Percentiles rank a stretch among this genome's conserved stretches.
Conservation (phyloP, 2,113 vertebrate species). For the Ascaphus truei region DNA sequence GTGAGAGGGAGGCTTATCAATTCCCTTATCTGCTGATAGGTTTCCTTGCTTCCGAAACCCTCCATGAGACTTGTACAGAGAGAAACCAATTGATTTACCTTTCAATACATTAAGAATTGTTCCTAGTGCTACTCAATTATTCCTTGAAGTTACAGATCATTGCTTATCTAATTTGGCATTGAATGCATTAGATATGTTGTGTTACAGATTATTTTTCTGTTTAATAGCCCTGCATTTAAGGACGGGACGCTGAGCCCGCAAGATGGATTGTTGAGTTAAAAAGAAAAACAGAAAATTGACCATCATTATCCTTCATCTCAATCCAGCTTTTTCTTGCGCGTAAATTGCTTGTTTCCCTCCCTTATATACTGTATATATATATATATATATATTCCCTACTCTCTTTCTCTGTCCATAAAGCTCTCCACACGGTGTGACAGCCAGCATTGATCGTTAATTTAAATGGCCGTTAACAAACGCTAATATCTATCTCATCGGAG, state of each 20-base stretch:
- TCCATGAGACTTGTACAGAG: background rate
- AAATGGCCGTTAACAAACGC: too few relatives aligned
- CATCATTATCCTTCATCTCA: background rate
- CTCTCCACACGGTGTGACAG: too few relatives aligned
- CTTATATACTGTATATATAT: too few relatives aligned
- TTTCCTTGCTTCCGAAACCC: background rate
- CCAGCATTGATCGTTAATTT: too few relatives aligned
- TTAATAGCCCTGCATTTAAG: background rate
- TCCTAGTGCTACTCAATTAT: conserved; percentile 7
- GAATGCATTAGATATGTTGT: background rate
- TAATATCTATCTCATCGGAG: too few relatives aligned
- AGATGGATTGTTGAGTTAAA: too few relatives aligned
- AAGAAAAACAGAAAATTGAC: background rate
- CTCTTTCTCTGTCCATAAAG: too few relatives aligned
- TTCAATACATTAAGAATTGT: conserved; percentile 10
- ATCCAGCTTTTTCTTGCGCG: too few relatives aligned
- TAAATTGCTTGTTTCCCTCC: too few relatives aligned
- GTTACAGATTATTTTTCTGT: background rate
- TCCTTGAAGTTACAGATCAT: conserved; percentile 18
- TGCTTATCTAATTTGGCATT: conserved; percentile 21
- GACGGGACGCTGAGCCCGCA: background rate
- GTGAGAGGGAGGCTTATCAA: background rate
- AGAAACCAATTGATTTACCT: conserved; percentile 9
- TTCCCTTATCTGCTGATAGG: background rate
- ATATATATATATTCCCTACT: too few relatives aligned